These are phyloP conservation scores for Chymomyza procnemis DNA, from an alignment of 2,888 invertebrate genomes.

Conservation along the genomic window DNA sequence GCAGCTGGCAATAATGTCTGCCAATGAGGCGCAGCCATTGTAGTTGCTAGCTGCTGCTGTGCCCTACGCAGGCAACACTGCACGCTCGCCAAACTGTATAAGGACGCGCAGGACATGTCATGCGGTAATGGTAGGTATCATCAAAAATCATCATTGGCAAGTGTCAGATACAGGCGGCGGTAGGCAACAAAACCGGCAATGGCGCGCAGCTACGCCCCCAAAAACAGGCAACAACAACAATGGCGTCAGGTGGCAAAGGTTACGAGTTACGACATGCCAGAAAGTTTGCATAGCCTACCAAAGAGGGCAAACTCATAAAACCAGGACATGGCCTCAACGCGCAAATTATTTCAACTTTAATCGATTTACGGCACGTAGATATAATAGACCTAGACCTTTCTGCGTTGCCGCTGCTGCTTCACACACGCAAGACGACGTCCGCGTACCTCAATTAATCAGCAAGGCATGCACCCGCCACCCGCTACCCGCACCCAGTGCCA, in stretches of 20 bases:
- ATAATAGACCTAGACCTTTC: neutral
- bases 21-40: conserved; percentile 29
- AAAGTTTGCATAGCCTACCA: conserved; percentile 12
- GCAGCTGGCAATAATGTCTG: conserved; percentile 32
- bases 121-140: conserved; percentile 32
- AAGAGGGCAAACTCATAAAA: neutral
- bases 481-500: conserved; percentile 30
- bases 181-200: neutral
- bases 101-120: neutral
- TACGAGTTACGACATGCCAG: neutral
- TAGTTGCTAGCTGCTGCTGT: neutral
- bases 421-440: neutral
- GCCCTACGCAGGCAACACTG: no score
- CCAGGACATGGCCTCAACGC: conserved; percentile 46
- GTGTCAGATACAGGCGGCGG: conserved; percentile 2
- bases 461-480: conserved; percentile 17
- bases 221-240: neutral
- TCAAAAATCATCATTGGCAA: conserved; percentile 19
- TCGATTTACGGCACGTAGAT: conserved; percentile 43
- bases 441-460: conserved; percentile 18
- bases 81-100: neutral
- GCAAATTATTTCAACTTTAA: conserved; percentile 57
- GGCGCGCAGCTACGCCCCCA: neutral
- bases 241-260: neutral
- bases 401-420: neutral